Conservation (phyloP, 2,797 vertebrate species). For the Phataginus tetradactyla region DNA sequence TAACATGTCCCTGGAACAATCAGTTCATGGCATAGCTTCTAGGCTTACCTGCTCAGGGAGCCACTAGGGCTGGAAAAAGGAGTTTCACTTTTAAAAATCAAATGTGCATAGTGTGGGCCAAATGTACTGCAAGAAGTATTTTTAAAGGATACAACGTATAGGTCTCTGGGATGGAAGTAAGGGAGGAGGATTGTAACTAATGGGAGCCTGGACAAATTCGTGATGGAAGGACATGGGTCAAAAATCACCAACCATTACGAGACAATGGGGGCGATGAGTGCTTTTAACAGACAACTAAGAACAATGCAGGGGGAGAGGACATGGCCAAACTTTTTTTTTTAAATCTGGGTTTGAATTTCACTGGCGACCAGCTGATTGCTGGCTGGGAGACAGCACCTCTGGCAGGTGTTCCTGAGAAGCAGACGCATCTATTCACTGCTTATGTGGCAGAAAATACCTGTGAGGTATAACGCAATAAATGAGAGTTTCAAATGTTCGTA, state of each 20-base stretch:
- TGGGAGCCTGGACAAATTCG: neutral
- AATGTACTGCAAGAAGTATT: neutral
- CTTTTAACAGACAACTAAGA: neutral
- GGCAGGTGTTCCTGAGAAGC: slow-evolving; percentile 8
- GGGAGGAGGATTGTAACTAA: neutral
- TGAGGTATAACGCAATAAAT: neutral
- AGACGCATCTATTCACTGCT: neutral
- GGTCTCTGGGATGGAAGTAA: neutral
- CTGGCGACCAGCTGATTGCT: slow-evolving; percentile 1
- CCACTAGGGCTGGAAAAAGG: neutral
- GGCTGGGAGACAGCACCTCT: neutral
- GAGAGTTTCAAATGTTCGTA: neutral
- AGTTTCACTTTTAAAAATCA: slow-evolving; percentile 26
- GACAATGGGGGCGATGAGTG: neutral
- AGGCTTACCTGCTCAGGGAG: neutral
- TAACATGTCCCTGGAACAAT: neutral
- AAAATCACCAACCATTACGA: neutral
- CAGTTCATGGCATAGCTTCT: neutral
- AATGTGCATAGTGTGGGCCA: neutral
- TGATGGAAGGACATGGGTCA: neutral
- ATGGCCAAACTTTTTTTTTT: neutral
- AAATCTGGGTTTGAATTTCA: neutral
- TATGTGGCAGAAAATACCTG: neutral
- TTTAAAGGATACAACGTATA: neutral
- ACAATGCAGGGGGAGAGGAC: neutral